Percentiles rank a stretch among this genome's conserved stretches.
phyloP scores from a whole-genome alignment of 2,113 vertebrate genomes.

The Nesospiza acunhae region DNA sequence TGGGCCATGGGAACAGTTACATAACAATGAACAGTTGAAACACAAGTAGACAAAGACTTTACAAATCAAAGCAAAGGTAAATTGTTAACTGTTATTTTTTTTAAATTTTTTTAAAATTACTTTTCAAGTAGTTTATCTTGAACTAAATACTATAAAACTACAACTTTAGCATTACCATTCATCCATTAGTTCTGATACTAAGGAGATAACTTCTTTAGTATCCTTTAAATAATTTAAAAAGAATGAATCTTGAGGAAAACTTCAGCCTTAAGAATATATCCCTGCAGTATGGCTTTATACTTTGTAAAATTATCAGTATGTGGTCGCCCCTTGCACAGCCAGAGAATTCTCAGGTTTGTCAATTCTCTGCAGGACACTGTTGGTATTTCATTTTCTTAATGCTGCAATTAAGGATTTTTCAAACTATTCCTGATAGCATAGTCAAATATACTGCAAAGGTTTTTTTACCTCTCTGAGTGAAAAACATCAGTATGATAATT shows the following conservation, averaged over 20 bases:
- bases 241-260: background rate
- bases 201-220: background rate
- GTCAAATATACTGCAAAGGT: background rate
- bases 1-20: background rate
- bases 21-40: background rate
- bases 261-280: background rate
- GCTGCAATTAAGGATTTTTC: slow-evolving; percentile 5
- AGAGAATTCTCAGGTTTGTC: background rate
- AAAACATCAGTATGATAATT: background rate
- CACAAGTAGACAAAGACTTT: background rate
- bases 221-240: background rate
- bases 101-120: background rate
- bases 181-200: background rate
- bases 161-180: background rate
- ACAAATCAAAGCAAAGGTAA: background rate
- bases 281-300: background rate
- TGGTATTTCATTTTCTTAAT: background rate
- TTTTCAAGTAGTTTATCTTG: background rate
- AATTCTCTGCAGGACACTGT: background rate
- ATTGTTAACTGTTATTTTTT: background rate
- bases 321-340: background rate
- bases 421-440: background rate
- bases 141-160: background rate
- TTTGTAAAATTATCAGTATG: background rate
- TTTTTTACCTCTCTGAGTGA: background rate